These are phyloP conservation scores for Bovichtus diacanthus DNA, from an alignment of 2,797 vertebrate genomes.

Conservation along the genomic window DNA sequence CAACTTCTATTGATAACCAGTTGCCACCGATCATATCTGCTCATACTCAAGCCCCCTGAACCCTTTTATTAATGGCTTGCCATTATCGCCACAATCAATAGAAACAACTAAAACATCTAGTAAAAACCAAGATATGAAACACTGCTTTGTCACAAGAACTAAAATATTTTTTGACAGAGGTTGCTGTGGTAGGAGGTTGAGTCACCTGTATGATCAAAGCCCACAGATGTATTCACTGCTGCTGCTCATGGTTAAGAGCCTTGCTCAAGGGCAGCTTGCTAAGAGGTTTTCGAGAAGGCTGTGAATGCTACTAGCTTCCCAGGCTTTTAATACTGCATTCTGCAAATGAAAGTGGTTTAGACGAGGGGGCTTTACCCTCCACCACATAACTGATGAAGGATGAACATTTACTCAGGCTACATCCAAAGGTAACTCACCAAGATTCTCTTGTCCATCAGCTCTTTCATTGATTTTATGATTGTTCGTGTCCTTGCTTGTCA, in stretches of 20 bases:
- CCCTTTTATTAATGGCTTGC: not conserved
- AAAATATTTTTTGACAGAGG: not conserved
- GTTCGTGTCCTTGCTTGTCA: slow-evolving; percentile 69
- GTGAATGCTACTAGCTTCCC: slow-evolving; percentile 22
- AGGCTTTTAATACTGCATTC: slow-evolving; percentile 32
- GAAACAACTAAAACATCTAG: not conserved
- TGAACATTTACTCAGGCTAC: slow-evolving; percentile 47
- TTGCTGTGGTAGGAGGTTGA: not conserved
- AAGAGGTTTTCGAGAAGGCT: slow-evolving; percentile 21
- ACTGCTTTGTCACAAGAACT: not conserved
- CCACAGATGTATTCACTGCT: slow-evolving; percentile 12
- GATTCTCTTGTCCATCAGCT: slow-evolving; percentile 63
- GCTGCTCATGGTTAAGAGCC: slow-evolving; percentile 18
- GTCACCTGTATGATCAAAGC: not conserved
- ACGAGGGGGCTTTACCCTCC: slow-evolving; percentile 35
- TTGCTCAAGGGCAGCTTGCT: slow-evolving; percentile 52
- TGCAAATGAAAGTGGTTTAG: slow-evolving; percentile 18
- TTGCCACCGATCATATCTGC: not conserved
- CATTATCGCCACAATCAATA: slow-evolving; percentile 10
- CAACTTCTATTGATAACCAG: slow-evolving; percentile 33
- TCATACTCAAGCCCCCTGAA: not conserved
- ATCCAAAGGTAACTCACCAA: slow-evolving; percentile 56
- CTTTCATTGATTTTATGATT: slow-evolving; percentile 70
- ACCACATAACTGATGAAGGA: slow-evolving; percentile 45
- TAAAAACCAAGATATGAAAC: not conserved